A percentile compares a stretch with the other conserved stretches of the same genome.
Conservation (phyloP, 1,140 invertebrate species). For the Drosophila athabasca region DNA sequence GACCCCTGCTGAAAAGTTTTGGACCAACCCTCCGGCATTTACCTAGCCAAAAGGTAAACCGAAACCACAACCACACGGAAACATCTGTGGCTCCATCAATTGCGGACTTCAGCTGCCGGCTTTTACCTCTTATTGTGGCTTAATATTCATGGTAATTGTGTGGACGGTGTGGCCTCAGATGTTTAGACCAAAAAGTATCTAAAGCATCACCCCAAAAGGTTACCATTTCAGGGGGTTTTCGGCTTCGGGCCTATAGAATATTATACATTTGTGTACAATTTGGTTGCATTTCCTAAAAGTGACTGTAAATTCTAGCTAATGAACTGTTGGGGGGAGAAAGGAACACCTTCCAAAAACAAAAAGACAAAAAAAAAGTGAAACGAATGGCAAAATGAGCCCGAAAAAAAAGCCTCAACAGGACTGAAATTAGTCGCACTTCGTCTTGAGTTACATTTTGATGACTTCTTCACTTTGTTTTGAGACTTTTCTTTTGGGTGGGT, state of each 20-base stretch:
- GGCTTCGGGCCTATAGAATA: constrained; percentile 2
- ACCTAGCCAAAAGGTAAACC: constrained; percentile 37
- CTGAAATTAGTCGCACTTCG: constrained; percentile 71
- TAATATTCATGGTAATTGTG: constrained; percentile 78
- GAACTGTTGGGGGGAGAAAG: constrained; percentile 53
- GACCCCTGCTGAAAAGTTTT: constrained; percentile 25
- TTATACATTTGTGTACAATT: constrained; percentile 52
- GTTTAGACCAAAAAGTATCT: constrained; percentile 44
- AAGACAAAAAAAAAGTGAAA: constrained; percentile 54
- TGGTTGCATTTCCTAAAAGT: constrained; percentile 55
- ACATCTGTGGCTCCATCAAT: constrained; percentile 66
- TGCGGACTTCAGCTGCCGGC: constrained; percentile 53
- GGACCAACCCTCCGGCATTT: constrained; percentile 45
- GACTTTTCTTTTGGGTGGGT: constrained; percentile 15
- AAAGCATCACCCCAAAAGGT: constrained; percentile 57
- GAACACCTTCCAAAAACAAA: constrained; percentile 11
- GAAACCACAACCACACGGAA: constrained; percentile 44
- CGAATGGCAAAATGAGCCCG: constrained; percentile 66
- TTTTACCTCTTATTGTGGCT: constrained; percentile 58
- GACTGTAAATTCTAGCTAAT: constrained; percentile 71
- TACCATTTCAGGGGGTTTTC: constrained; percentile 50
- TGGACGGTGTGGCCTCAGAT: constrained; percentile 58
- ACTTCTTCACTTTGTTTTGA: constrained; percentile 63
- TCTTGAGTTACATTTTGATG: constrained; percentile 82
- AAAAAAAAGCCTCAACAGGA: constrained; percentile 38